phyloP scores from a whole-genome alignment of 2,113 vertebrate genomes.

The Climacteris rufus region DNA sequence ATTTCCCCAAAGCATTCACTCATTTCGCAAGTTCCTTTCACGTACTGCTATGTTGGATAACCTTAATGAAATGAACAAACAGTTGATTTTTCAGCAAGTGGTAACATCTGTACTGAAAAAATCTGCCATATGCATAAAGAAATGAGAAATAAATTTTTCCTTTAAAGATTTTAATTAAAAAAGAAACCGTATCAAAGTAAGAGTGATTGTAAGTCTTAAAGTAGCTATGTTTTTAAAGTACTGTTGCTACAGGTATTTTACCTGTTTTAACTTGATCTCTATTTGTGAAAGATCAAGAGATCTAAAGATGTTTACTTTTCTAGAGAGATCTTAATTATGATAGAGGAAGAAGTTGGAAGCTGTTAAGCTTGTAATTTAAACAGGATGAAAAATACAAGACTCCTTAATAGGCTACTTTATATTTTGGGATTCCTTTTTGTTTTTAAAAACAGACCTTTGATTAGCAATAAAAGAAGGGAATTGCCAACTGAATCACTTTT shows the following conservation, averaged over 20 bases:
- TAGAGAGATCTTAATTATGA: background rate
- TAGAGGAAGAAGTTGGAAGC: background rate
- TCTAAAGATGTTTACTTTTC: background rate
- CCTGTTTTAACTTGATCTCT: background rate
- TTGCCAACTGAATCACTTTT: background rate
- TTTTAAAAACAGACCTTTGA: background rate
- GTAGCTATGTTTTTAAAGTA: background rate
- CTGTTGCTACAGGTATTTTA: background rate
- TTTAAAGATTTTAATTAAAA: background rate
- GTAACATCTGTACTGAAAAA: background rate
- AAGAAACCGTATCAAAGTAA: background rate
- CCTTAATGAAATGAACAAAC: background rate
- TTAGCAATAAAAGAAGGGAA: background rate
- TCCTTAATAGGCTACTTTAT: background rate
- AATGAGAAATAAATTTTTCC: background rate
- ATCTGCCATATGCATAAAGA: background rate
- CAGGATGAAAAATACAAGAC: background rate
- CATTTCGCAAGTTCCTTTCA: background rate
- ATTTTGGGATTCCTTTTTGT: background rate
- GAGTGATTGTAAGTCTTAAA: background rate
- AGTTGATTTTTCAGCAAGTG: background rate
- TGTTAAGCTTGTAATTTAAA: background rate
- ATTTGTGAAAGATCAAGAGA: background rate
- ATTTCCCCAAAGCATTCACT: background rate
- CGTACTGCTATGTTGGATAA: background rate